Evolutionary conservation across 2,113 vertebrate species (phyloP), one percentile per base, ranked within the genome.

Genomic region (Garra rufa): DNA sequence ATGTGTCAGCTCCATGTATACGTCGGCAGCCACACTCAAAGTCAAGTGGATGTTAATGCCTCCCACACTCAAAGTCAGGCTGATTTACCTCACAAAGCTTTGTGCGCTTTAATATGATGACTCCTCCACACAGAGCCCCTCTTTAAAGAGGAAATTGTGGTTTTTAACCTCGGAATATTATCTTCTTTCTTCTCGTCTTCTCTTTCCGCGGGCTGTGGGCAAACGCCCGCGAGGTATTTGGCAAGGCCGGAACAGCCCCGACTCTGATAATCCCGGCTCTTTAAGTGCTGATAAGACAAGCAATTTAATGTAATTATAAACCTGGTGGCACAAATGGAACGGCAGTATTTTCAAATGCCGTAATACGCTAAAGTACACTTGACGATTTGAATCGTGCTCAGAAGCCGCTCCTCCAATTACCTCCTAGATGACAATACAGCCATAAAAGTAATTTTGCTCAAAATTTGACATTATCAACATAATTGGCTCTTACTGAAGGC

Each of bases 381-480:
- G 88, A 91, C 92, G 89, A 94, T 95, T 93, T 89, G 92, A 92
- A 93, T 94, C 90, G 67, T 83, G 85, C 80, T 89, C 81, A 85
- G 90, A 92, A 91, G 91, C 91, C 91, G 90, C 89, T 94, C 87
- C 83, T 41, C 91, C 92, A 93, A 93, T 95, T 94, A 94, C 91
- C 90, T 89, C 87, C 88, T 88, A 80, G 88, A 90, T 94, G 92
- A 94, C 93, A 93, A 93, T 93, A 92, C 92, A 91, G 92, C 92
- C 92, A 91, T 84, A 87, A 80, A 89, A 87, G 86, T 89, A 96
- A 96, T 97, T 96, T 94, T 93, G 93, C 94, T 95, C 94, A 95
- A 96, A 97, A 96, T 96, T 95, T 97, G 96, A 95, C 96, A 97
- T 98, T 97, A 97, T 97, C 97, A 97, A 97, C 96, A 95, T 97